Conservation (phyloP, 1,140 invertebrate species). For the Chrysopa pallens region DNA sequence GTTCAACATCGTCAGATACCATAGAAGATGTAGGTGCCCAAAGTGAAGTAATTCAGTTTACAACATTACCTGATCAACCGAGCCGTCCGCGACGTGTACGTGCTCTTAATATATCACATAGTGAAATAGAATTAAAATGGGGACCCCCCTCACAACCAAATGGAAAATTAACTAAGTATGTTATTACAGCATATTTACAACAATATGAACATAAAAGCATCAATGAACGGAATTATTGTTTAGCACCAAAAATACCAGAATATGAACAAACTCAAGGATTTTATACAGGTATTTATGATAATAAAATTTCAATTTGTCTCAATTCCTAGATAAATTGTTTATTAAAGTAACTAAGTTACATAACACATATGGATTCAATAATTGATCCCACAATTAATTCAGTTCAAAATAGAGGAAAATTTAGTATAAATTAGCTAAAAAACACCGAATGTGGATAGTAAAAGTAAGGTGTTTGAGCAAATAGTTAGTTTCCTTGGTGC, state of each 20-base stretch:
- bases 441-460: no score
- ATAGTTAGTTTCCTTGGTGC: no score
- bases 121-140: conserved; percentile 39
- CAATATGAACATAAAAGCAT: conserved; percentile 23
- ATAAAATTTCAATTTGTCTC: no score
- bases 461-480: no score
- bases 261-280: no score
- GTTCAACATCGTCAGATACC: conserved; percentile 21
- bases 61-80: conserved; percentile 37
- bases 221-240: conserved; percentile 36
- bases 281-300: no score
- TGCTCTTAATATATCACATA: conserved; percentile 19
- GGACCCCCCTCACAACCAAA: conserved; percentile 36
- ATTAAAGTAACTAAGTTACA: no score
- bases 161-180: conserved; percentile 44
- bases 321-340: no score
- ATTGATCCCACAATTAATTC: no score
- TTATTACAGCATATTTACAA: conserved; percentile 25
- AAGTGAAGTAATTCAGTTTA: conserved; percentile 38
- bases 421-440: no score
- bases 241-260: neutral
- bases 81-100: conserved; percentile 29
- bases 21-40: conserved; percentile 19
- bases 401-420: no score
- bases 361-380: no score